Conservation (phyloP, 2,113 vertebrate species). For the Phyllostomus hastatus region DNA sequence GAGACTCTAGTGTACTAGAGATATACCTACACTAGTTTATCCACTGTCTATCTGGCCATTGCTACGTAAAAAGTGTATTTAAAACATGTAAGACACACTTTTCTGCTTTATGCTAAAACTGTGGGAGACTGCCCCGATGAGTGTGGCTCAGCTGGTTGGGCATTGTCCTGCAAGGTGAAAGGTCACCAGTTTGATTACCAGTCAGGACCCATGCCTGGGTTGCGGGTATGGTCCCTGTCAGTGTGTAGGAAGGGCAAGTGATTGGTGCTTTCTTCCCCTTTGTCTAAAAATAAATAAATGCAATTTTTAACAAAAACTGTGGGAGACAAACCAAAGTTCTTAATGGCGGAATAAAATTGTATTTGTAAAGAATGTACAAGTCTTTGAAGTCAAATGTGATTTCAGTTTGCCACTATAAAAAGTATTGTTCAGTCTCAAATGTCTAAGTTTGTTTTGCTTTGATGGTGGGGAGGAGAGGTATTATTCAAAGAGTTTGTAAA, state of each 20-base stretch:
- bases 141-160: no score
- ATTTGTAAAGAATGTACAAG: neutral
- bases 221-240: no score
- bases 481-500: neutral
- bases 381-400: neutral
- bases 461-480: neutral
- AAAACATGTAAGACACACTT: neutral
- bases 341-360: neutral
- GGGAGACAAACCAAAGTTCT: neutral
- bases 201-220: no score
- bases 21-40: neutral
- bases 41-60: neutral
- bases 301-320: neutral
- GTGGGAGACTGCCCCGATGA: neutral
- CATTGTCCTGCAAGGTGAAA: no score
- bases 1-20: neutral
- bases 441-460: conserved; percentile 24
- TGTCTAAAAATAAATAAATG: no score
- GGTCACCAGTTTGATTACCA: no score
- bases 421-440: neutral
- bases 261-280: no score
- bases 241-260: no score
- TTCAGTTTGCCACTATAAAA: neutral
- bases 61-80: neutral
- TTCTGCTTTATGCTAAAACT: neutral